phyloP scores from a whole-genome alignment of 2,797 vertebrate species.

The Anomalospiza imberbis region DNA sequence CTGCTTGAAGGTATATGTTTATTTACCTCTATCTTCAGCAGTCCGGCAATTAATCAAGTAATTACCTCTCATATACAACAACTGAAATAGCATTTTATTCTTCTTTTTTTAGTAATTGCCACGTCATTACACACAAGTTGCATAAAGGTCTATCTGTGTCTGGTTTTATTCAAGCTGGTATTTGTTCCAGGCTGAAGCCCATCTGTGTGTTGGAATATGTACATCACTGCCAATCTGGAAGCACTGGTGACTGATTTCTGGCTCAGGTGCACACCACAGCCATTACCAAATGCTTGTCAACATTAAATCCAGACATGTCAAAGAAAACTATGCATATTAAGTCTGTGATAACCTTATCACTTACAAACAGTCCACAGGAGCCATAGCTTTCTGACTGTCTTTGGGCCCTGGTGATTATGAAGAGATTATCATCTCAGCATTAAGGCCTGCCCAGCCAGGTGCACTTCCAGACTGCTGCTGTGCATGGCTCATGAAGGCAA shows the following conservation, averaged over 20 bases:
- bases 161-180: not conserved
- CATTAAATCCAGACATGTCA: not conserved
- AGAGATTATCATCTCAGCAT: not conserved
- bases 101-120: not conserved
- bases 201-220: not conserved
- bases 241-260: constrained; percentile 27
- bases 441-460: not conserved
- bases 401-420: not conserved
- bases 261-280: not conserved
- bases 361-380: not conserved
- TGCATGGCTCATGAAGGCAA: not conserved
- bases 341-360: not conserved
- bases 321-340: constrained; percentile 10
- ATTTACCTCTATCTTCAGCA: not conserved
- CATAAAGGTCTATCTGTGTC: not conserved
- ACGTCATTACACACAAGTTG: not conserved
- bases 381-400: not conserved
- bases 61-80: not conserved
- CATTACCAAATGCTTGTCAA: not conserved
- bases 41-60: not conserved
- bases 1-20: not conserved
- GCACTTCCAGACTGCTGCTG: not conserved
- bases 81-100: not conserved
- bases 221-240: not conserved
- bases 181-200: not conserved